A percentile compares a stretch with the other conserved stretches of the same genome.
These are phyloP conservation scores for Zaprionus ornatus DNA, from an alignment of 1,140 invertebrate genomes.

Conservation along the genomic window DNA sequence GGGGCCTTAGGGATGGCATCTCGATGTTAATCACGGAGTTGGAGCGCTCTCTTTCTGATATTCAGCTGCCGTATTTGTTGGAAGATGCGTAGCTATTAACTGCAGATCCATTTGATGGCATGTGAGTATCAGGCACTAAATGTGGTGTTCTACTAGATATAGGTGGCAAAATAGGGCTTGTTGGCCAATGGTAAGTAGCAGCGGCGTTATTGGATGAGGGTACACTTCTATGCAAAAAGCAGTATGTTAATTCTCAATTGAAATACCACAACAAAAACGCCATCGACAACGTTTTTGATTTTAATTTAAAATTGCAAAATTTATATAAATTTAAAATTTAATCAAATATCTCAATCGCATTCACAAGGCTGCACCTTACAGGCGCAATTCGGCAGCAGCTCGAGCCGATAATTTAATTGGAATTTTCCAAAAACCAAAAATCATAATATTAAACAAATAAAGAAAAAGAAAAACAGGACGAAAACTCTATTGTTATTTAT, in stretches of 20 bases:
- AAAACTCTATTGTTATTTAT: neutral
- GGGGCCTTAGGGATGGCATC: conserved; percentile 67
- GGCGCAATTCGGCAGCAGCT: neutral
- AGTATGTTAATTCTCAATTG: conserved; percentile 77
- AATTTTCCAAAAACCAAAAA: neutral
- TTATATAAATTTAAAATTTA: neutral
- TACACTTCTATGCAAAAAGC: conserved; percentile 86
- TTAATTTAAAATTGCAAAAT: neutral
- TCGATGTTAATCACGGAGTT: conserved; percentile 79
- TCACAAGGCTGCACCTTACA: neutral
- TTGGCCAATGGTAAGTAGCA: conserved; percentile 90
- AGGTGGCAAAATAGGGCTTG: conserved; percentile 89
- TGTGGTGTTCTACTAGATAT: conserved; percentile 89
- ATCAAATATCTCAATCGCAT: neutral
- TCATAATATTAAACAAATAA: neutral
- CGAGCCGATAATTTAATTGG: neutral
- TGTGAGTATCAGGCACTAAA: conserved; percentile 88
- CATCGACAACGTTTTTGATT: neutral
- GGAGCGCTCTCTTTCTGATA: conserved; percentile 83
- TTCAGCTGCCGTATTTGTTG: conserved; percentile 84
- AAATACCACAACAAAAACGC: neutral
- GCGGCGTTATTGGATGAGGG: conserved; percentile 85
- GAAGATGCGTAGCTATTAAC: conserved; percentile 84
- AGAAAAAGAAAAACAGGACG: neutral
- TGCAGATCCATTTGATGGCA: conserved; percentile 84